Percentiles rank a stretch among this genome's conserved stretches.
These are phyloP conservation scores for Agrypnus murinus DNA, from an alignment of 2,888 invertebrate species.

Conservation along the genomic window DNA sequence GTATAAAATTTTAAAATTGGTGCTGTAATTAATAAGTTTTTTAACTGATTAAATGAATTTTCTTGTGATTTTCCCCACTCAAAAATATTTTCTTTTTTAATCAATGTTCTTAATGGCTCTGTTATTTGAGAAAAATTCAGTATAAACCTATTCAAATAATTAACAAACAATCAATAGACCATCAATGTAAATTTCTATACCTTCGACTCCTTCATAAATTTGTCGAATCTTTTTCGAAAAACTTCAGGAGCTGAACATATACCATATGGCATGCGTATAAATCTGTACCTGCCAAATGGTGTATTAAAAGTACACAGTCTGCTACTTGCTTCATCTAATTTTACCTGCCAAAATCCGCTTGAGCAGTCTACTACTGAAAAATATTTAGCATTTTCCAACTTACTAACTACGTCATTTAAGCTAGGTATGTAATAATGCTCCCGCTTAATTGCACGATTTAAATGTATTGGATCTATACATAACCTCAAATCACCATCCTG, in stretches of 20 bases:
- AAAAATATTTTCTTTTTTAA: constrained; percentile 19
- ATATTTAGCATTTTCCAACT: constrained; percentile 3
- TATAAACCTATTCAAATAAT: constrained; percentile 28
- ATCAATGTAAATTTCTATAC: constrained; percentile 52
- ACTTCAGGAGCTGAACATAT: constrained; percentile 46
- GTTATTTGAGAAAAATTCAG: constrained; percentile 9
- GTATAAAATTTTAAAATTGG: no score
- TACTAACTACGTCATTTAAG: constrained; percentile 17
- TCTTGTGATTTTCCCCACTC: constrained; percentile 9
- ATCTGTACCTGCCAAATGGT: constrained; percentile 50
- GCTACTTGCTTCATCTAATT: constrained; percentile 27
- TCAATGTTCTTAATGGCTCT: constrained; percentile 13
- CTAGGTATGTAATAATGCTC: constrained; percentile 31
- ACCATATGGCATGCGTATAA: constrained; percentile 49
- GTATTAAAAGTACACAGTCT: constrained; percentile 35
- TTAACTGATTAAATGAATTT: constrained; percentile 47
- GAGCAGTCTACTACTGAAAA: constrained; percentile 25
- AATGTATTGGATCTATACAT: constrained; percentile 28
- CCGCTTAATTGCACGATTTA: constrained; percentile 33
- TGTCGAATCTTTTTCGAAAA: constrained; percentile 50
- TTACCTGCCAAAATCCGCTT: constrained; percentile 29
- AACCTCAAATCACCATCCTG: constrained; percentile 15
- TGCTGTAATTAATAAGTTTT: constrained; percentile 42
- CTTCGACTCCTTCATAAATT: constrained; percentile 54
- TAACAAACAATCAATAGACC: constrained; percentile 44